Percentiles rank a stretch among this genome's conserved stretches.
Conservation (phyloP, 2,888 invertebrate species). For the Scrobipalpa atriplicella region DNA sequence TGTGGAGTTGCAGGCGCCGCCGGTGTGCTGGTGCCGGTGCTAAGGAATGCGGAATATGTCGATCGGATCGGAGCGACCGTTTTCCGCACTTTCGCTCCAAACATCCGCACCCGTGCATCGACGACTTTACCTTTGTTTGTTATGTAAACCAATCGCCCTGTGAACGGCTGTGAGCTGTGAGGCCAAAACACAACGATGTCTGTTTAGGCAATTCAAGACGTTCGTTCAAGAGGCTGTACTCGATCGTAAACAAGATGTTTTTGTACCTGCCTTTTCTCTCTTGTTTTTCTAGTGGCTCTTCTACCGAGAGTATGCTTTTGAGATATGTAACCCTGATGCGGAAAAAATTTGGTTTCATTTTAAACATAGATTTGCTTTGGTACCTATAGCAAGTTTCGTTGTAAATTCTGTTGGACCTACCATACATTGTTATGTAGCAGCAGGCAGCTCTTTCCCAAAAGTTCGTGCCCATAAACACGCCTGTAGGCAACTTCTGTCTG, state of each 20-base stretch:
- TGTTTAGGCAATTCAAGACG: slow-evolving; percentile 13
- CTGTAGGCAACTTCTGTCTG: slow-evolving; percentile 39
- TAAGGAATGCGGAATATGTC: slow-evolving; percentile 73
- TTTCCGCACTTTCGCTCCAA: slow-evolving; percentile 77
- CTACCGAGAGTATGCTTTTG: neutral
- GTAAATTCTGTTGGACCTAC: too few relatives aligned
- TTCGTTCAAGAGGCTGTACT: neutral
- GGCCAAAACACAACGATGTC: slow-evolving; percentile 20
- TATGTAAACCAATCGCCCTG: slow-evolving; percentile 54
- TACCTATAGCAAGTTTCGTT: too few relatives aligned
- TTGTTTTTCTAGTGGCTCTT: neutral
- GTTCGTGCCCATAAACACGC: slow-evolving; percentile 54
- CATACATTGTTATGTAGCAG: neutral
- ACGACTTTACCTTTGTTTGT: slow-evolving; percentile 47
- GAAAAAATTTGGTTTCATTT: neutral
- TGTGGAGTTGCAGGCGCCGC: slow-evolving; percentile 20
- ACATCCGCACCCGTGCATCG: slow-evolving; percentile 67
- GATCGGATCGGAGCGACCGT: slow-evolving; percentile 39
- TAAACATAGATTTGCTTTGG: too few relatives aligned
- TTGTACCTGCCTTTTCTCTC: neutral
- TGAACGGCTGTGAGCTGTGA: neutral
- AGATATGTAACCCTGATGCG: neutral
- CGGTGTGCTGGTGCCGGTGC: slow-evolving; percentile 31
- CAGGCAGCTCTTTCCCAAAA: slow-evolving; percentile 23
- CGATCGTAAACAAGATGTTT: slow-evolving; percentile 11